Conservation (phyloP, 2,888 invertebrate species). For the Phengaris alcon region DNA sequence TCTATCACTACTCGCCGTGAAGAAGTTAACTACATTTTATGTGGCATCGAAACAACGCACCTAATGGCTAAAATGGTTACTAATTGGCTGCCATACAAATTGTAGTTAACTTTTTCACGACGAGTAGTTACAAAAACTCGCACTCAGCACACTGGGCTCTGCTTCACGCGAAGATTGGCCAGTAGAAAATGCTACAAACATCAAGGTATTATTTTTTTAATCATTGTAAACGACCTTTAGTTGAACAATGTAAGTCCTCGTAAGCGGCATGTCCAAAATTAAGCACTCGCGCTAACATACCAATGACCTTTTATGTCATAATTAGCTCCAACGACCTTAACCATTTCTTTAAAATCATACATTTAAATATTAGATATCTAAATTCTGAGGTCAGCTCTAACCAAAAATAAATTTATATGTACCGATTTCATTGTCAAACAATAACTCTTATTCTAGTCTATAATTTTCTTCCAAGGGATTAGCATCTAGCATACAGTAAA, state of each 20-base stretch:
- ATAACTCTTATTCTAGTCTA: background rate
- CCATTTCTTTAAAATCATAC: background rate
- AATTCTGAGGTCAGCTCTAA: background rate
- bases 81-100: too few relatives aligned
- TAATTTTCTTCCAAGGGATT: too few relatives aligned
- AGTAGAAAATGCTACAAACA: background rate
- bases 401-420: background rate
- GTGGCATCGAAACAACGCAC: too few relatives aligned
- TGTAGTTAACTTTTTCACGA: too few relatives aligned
- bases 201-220: background rate
- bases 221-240: background rate
- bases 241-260: background rate
- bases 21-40: too few relatives aligned
- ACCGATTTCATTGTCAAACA: background rate
- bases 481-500: too few relatives aligned
- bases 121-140: too few relatives aligned
- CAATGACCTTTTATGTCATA: background rate
- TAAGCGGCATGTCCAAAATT: background rate
- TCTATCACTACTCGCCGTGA: too few relatives aligned
- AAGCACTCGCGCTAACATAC: background rate
- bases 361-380: background rate
- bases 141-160: too few relatives aligned
- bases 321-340: background rate
- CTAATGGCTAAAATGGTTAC: too few relatives aligned
- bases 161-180: background rate